Percentiles rank a stretch among this genome's conserved stretches.
Conservation (phyloP, 2,888 invertebrate genomes). For the Andrena hattorfiana region DNA sequence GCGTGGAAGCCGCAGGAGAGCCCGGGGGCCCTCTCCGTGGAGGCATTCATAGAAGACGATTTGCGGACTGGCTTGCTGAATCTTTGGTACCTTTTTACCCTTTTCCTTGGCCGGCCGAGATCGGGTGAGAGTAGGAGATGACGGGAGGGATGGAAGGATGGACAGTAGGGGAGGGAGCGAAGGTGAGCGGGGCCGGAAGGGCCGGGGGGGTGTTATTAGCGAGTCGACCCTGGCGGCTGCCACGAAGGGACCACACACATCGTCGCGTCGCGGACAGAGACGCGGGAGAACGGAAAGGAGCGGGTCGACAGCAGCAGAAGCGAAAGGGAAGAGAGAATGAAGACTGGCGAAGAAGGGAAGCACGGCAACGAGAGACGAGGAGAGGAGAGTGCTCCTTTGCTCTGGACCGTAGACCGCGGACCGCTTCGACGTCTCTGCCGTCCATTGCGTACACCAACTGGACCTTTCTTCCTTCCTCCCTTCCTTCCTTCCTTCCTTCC, state of each 20-base stretch:
- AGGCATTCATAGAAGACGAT: slow-evolving; percentile 80
- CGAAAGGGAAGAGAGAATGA: slow-evolving; percentile 37
- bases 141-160: slow-evolving; percentile 50
- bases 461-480: slow-evolving; percentile 15
- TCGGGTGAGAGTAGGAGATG: slow-evolving; percentile 53
- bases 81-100: slow-evolving; percentile 78
- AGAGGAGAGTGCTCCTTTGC: slow-evolving; percentile 35
- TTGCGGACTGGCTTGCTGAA: slow-evolving; percentile 75
- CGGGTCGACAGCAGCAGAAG: slow-evolving; percentile 45
- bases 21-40: slow-evolving; percentile 57
- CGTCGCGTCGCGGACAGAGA: slow-evolving; percentile 72
- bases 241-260: slow-evolving; percentile 81
- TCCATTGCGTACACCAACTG: slow-evolving; percentile 57
- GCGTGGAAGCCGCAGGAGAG: slow-evolving; percentile 61
- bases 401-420: background rate
- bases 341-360: slow-evolving; percentile 32
- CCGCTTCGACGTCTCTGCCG: slow-evolving; percentile 42
- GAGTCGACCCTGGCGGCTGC: slow-evolving; percentile 82
- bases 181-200: slow-evolving; percentile 57
- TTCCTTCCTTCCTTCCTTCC: slow-evolving; percentile 6
- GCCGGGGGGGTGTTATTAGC: slow-evolving; percentile 80
- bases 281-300: slow-evolving; percentile 45
- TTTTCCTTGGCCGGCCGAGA: slow-evolving; percentile 65
- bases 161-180: slow-evolving; percentile 36
- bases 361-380: slow-evolving; percentile 16